These are phyloP conservation scores for Columba guinea DNA, from an alignment of 2,797 vertebrate genomes.

Conservation along the genomic window DNA sequence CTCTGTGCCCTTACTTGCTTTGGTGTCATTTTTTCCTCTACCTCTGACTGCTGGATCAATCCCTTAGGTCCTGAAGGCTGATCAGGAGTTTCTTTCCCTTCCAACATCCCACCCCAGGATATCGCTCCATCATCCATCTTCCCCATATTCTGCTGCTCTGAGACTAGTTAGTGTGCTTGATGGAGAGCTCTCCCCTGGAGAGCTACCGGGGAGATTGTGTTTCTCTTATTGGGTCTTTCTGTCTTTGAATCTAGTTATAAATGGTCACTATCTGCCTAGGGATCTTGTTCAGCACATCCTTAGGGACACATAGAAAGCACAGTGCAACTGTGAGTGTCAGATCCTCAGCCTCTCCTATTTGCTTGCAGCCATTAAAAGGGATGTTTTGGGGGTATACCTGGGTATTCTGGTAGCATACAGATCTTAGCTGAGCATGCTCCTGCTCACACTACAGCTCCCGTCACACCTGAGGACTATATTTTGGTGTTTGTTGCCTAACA, in stretches of 20 bases:
- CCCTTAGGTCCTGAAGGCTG: neutral
- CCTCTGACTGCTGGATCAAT: neutral
- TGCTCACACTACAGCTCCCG: neutral
- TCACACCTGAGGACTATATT: neutral
- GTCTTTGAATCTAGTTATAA: neutral
- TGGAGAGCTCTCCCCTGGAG: no score
- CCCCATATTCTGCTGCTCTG: neutral
- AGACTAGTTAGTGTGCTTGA: neutral
- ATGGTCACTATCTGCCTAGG: neutral
- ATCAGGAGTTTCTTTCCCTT: neutral
- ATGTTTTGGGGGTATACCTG: neutral
- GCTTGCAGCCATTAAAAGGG: neutral
- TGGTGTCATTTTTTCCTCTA: neutral
- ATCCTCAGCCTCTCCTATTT: no score
- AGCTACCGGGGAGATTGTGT: neutral
- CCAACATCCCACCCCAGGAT: neutral
- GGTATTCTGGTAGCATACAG: neutral
- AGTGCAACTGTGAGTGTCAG: neutral
- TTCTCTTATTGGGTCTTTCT: neutral
- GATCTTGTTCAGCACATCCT: neutral
- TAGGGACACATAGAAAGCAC: neutral
- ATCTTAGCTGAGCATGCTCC: neutral
- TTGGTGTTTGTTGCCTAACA: rapidly evolving
- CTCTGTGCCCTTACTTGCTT: neutral
- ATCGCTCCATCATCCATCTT: neutral